These are phyloP conservation scores for Rhysida immarginata DNA, from an alignment of 1,140 invertebrate species.

Conservation along the genomic window DNA sequence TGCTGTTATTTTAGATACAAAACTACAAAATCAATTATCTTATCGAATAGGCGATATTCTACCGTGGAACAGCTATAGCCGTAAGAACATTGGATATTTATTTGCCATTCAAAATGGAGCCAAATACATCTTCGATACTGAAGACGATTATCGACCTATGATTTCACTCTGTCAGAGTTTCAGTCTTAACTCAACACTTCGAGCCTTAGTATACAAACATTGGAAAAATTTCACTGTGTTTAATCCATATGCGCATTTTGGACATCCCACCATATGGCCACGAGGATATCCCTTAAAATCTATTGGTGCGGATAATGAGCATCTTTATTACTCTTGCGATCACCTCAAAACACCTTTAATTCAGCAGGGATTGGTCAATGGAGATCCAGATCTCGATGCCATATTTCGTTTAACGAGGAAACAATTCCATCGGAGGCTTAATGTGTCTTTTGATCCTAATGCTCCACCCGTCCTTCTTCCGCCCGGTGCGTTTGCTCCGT, in stretches of 20 bases:
- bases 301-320: not conserved
- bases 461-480: slow-evolving; percentile 19
- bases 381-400: slow-evolving; percentile 29
- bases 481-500: slow-evolving; percentile 19
- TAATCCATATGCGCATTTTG: slow-evolving; percentile 27
- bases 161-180: not conserved
- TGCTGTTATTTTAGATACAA: too few species aligned
- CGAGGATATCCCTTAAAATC: slow-evolving; percentile 23
- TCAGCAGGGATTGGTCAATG: slow-evolving; percentile 26
- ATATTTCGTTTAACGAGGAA: slow-evolving; percentile 23
- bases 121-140: slow-evolving; percentile 27
- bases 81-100: slow-evolving; percentile 20
- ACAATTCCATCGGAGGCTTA: slow-evolving; percentile 6
- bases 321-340: not conserved
- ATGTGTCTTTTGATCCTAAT: slow-evolving; percentile 19
- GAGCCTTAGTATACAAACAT: slow-evolving; percentile 7
- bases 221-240: slow-evolving; percentile 3
- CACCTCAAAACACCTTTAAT: slow-evolving; percentile 15
- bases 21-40: too few species aligned
- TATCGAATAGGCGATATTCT: slow-evolving; percentile 10
- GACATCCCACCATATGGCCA: slow-evolving; percentile 24
- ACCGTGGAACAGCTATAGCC: slow-evolving; percentile 15
- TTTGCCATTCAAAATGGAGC: slow-evolving; percentile 23
- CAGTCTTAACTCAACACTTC: not conserved
- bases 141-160: slow-evolving; percentile 23